Evolutionary conservation across 2,113 vertebrate species (phyloP), one percentile per base, ranked within the genome.

Genomic region (Struthio camelus): DNA sequence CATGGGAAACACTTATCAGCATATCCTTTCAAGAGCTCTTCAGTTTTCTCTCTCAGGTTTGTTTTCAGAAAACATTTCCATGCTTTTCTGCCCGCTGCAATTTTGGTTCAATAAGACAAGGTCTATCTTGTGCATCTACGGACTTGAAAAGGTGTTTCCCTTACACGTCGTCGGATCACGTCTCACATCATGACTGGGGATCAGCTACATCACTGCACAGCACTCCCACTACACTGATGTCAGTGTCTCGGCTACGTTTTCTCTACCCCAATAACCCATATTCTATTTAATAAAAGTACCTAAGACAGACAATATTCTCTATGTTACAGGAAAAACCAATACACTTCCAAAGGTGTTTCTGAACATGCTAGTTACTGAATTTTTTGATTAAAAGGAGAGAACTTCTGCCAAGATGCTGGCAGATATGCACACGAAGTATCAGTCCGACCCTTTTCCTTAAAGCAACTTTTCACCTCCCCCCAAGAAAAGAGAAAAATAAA

Each of bases 401-500:
- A 85, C 44, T n/a, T 62, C 15, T 94, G 56, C 58, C 36, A 12
- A 1, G 5, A 6, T 1, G 2, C 64, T 44, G 34, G 34, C 46
- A 83, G 64, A 25, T 70, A 71, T 11, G 71, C 5, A 65, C 82
- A 58, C 8, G 59, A 87, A 56, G 66, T 8, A 66, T 3, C 28
- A 4, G 51, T 18, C 23, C 48, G 50, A 61, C 2, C 12, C n/a
- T 81, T 80, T 67, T 36, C 50, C 36, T 42, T 54, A 77, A 59
- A 7, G 22, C 24, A 1, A 15, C 42, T 91, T 84, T 69, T 69
- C 46, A 53, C 3, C 3, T 66, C 12, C 2, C 14, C 1, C 0
- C 8, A 1, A 70, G 27, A 76, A 70, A 67, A 22, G 5, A 17
- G 13, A 15, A 67, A 79, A 46, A 42, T 30, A 56, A 59, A 32